Conservation (phyloP, 2,888 invertebrate genomes). For the Pseudococcus viburni region DNA sequence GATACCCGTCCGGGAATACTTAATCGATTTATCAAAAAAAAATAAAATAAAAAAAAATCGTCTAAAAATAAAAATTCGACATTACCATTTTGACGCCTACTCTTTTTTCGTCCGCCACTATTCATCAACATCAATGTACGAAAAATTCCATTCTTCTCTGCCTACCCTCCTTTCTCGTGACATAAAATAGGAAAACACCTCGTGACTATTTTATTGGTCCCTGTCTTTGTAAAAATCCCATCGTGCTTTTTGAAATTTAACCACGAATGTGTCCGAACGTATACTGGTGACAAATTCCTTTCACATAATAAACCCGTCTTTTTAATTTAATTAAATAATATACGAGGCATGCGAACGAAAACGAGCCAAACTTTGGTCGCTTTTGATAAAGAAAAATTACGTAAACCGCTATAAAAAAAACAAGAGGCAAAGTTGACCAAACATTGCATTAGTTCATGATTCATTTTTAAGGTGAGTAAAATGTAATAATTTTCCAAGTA, state of each 20-base stretch:
- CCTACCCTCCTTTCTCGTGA: neutral
- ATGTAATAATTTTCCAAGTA: no score
- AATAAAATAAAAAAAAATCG: neutral
- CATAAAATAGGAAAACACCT: neutral
- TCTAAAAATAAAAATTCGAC: slow-evolving; percentile 11
- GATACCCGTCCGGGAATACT: neutral
- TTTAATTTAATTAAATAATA: neutral
- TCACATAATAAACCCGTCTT: neutral
- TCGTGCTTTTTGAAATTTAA: neutral
- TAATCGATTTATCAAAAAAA: slow-evolving; percentile 33
- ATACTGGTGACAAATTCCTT: neutral
- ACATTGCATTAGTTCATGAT: neutral
- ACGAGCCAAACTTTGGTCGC: neutral
- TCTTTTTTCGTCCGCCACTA: neutral
- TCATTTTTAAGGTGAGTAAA: neutral
- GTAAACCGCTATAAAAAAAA: neutral
- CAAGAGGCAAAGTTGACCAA: neutral
- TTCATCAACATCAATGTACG: neutral
- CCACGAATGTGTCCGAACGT: neutral
- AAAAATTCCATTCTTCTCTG: neutral
- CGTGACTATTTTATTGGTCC: neutral
- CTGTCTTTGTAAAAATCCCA: neutral
- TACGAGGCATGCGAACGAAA: neutral
- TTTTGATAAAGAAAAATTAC: neutral
- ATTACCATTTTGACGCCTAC: slow-evolving; percentile 3